A percentile compares a stretch with the other conserved stretches of the same genome.
phyloP scores from a whole-genome alignment of 2,888 invertebrate genomes.

The Troides oblongomaculatus region DNA sequence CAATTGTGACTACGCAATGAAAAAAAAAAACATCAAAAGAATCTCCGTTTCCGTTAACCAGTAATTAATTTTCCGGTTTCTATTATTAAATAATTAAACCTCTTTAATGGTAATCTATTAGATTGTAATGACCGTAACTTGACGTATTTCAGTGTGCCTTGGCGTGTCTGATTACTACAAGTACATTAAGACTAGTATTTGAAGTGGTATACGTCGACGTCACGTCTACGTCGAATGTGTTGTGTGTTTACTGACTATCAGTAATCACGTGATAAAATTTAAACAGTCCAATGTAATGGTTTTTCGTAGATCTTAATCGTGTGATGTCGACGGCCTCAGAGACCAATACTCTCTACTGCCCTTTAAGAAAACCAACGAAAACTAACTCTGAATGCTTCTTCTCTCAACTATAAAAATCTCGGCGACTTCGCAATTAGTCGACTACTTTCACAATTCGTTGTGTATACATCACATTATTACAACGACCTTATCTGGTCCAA shows the following conservation, averaged over 20 bases:
- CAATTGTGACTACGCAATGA: too few relatives aligned
- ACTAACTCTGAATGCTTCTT: constrained; percentile 4
- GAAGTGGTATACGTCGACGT: not conserved
- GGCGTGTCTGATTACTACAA: too few relatives aligned
- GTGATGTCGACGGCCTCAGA: constrained; percentile 7
- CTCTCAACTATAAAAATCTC: not conserved
- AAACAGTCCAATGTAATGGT: constrained; percentile 4
- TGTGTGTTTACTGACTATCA: not conserved
- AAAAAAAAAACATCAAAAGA: too few relatives aligned
- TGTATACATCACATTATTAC: not conserved
- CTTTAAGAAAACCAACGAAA: constrained; percentile 1
- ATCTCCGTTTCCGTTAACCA: too few relatives aligned
- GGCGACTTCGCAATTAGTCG: constrained; percentile 10
- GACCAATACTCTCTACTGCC: constrained; percentile 17
- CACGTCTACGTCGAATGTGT: not conserved
- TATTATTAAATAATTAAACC: too few relatives aligned
- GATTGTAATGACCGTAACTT: too few relatives aligned
- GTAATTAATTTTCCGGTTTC: too few relatives aligned
- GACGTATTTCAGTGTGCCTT: too few relatives aligned
- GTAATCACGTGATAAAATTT: constrained; percentile 4
- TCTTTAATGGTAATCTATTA: too few relatives aligned
- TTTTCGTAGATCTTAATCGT: constrained; percentile 1
- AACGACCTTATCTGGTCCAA: not conserved
- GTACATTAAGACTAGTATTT: not conserved
- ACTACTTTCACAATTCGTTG: not conserved